phyloP scores from a whole-genome alignment of 2,888 invertebrate genomes.

The Neria commutata region DNA sequence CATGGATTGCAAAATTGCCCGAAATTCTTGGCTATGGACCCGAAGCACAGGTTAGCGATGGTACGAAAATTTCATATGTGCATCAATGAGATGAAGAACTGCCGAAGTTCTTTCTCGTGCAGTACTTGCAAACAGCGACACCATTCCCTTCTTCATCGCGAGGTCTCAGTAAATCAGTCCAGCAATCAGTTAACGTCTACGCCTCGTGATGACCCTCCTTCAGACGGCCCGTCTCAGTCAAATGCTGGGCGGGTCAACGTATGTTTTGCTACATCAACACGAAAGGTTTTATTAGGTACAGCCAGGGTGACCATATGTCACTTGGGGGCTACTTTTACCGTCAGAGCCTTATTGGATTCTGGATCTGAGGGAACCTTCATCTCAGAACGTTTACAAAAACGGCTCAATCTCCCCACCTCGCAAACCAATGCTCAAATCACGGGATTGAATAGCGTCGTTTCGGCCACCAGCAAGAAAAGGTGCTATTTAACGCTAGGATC shows the following conservation, averaged over 20 bases:
- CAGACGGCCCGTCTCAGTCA: too few relatives aligned
- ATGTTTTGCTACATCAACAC: background rate
- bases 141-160: conserved; percentile 11
- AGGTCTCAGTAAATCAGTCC: background rate
- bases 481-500: conserved; percentile 6
- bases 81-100: conserved; percentile 5
- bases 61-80: conserved; percentile 2
- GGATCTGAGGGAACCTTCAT: conserved; percentile 26
- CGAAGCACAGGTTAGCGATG: background rate
- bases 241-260: too few relatives aligned
- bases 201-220: too few relatives aligned
- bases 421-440: background rate
- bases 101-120: conserved; percentile 7
- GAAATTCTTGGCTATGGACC: conserved; percentile 11
- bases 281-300: conserved; percentile 15
- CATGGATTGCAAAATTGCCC: conserved; percentile 24
- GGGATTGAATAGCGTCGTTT: background rate
- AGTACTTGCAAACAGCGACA: conserved; percentile 9
- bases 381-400: conserved; percentile 9
- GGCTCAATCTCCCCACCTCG: background rate
- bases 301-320: conserved; percentile 11
- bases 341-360: conserved; percentile 21
- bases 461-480: conserved; percentile 3
- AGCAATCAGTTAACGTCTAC: background rate
- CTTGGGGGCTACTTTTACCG: background rate